Conservation (phyloP, 2,888 invertebrate genomes). For the Syritta pipiens region DNA sequence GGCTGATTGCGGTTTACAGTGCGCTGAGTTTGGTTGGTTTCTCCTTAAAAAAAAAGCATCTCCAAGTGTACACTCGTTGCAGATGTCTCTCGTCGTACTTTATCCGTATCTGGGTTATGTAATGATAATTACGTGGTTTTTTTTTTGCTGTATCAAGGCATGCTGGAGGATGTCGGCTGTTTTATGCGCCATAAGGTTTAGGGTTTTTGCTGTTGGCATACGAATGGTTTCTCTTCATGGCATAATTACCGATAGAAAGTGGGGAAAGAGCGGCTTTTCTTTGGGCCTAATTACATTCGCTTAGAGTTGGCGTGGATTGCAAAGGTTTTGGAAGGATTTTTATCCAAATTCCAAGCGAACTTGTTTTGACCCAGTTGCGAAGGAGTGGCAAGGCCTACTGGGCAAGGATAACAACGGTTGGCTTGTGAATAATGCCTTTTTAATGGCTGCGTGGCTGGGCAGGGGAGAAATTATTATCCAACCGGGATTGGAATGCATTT, state of each 20-base stretch:
- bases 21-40: constrained; percentile 8
- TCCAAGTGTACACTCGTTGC: constrained; percentile 10
- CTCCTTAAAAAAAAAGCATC: constrained; percentile 6
- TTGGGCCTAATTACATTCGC: constrained; percentile 19
- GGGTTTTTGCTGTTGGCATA: constrained; percentile 22
- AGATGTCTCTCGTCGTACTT: constrained; percentile 21
- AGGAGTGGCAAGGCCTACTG: too few species aligned
- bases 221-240: constrained; percentile 23
- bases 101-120: constrained; percentile 58
- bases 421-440: too few species aligned
- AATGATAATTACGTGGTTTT: constrained; percentile 55
- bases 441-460: neutral
- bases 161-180: constrained; percentile 34
- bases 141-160: constrained; percentile 14
- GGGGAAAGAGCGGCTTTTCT: constrained; percentile 3
- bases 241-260: constrained; percentile 43
- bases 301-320: neutral
- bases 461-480: neutral
- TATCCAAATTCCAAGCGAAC: constrained; percentile 5
- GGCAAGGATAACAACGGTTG: too few species aligned
- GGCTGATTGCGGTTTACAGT: constrained; percentile 31
- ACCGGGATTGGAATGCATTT: neutral
- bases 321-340: constrained; percentile 7
- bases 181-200: constrained; percentile 17
- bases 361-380: constrained; percentile 18